These are phyloP conservation scores for Mirza zaza DNA, from an alignment of 2,113 vertebrate species.

Conservation along the genomic window DNA sequence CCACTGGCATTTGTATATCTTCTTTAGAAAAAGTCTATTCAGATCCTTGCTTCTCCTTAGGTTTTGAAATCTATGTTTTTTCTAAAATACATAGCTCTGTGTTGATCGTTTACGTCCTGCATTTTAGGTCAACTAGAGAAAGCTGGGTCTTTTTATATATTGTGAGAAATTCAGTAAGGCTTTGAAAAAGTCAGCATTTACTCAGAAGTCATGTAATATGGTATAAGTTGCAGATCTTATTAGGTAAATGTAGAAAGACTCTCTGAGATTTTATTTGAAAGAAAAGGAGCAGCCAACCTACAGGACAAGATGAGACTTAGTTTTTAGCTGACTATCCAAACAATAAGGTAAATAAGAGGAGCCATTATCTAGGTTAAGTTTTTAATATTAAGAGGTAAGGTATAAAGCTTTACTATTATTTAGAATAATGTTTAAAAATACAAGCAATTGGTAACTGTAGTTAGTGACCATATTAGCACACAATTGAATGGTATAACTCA, in stretches of 20 bases:
- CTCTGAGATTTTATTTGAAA: background rate
- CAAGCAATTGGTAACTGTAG: background rate
- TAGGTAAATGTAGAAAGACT: background rate
- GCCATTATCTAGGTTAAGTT: background rate
- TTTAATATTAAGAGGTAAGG: background rate
- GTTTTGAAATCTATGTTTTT: background rate
- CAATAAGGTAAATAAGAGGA: background rate
- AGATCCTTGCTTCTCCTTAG: background rate
- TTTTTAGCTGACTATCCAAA: background rate
- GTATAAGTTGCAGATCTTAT: background rate
- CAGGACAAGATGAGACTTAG: background rate
- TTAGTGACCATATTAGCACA: background rate
- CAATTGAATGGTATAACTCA: background rate
- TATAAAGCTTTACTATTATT: background rate
- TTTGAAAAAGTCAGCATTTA: background rate
- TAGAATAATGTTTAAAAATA: background rate
- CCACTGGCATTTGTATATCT: background rate
- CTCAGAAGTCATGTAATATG: background rate
- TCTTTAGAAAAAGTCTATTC: background rate
- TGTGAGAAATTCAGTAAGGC: background rate
- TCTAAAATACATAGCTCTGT: background rate
- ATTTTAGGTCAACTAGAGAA: background rate
- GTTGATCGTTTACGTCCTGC: background rate
- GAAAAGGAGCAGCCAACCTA: background rate
- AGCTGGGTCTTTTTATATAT: background rate